Conservation (phyloP, 1,140 invertebrate genomes). For the Pogonognathellus flavescens region DNA sequence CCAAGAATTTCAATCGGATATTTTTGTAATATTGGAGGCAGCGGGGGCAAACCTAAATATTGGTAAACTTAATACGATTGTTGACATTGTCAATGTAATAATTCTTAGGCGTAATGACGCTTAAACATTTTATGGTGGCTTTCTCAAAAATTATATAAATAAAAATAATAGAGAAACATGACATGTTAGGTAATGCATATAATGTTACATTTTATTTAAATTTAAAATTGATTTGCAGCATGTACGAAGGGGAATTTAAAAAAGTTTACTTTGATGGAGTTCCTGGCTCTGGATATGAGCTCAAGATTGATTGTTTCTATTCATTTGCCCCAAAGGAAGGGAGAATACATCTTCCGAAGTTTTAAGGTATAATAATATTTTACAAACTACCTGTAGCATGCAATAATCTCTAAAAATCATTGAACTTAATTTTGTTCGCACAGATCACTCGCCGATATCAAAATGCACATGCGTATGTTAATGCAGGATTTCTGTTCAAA, state of each 20-base stretch:
- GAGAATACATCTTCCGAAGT: slow-evolving; percentile 47
- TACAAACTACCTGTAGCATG: too few relatives aligned
- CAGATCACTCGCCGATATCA: slow-evolving; percentile 71
- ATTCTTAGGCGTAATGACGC: too few relatives aligned
- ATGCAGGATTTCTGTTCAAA: slow-evolving; percentile 70
- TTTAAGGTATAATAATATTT: too few relatives aligned
- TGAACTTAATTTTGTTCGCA: too few relatives aligned
- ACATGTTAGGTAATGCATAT: too few relatives aligned
- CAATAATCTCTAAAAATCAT: too few relatives aligned
- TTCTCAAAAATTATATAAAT: too few relatives aligned
- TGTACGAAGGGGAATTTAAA: not conserved
- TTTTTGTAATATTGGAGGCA: slow-evolving; percentile 71
- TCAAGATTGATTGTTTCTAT: slow-evolving; percentile 63
- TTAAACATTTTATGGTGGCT: too few relatives aligned
- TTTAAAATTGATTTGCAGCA: not conserved
- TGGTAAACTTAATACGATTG: slow-evolving; percentile 67
- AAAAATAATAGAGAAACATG: too few relatives aligned
- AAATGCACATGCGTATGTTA: slow-evolving; percentile 71
- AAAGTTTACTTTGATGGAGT: slow-evolving; percentile 57
- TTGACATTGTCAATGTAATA: too few relatives aligned
- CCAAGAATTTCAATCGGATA: slow-evolving; percentile 72
- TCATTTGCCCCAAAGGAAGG: slow-evolving; percentile 68
- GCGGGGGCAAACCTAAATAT: slow-evolving; percentile 69
- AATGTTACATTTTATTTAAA: too few relatives aligned
- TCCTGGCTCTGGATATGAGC: not conserved